Base-by-base conservation (phyloP, 2,797 vertebrate species). In the Pseudotriccus pelzelni region DNA sequence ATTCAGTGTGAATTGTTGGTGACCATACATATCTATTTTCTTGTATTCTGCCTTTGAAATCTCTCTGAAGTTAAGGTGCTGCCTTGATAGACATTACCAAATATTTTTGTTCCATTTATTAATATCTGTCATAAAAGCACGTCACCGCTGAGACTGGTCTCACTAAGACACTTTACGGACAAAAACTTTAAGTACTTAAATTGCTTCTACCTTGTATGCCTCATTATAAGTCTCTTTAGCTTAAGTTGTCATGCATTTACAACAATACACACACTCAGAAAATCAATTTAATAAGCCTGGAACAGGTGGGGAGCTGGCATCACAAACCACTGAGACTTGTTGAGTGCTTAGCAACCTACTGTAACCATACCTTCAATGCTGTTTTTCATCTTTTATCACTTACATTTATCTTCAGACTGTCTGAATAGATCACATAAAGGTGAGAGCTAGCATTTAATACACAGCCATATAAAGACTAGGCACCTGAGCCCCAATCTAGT, bases 21-120 rank as follows among this genome's bases (percentile, higher is more conserved):
- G 70, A 52, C 37, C 59, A 64, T 9, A 69, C 4, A 72, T 28
- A 79, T 52, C 17, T 41, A 20, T 62, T 76, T 73, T 46, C 47
- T 69, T 73, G 7, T 19, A 66, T 49, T 59, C 17, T 53, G 12
- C 46, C 41, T 49, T 69, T 43, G 25, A 59, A 76, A 59, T 20
- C 30, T 68, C 23, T 19, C 56, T 44, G 39, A 69, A 58, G 13
- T 53, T 53, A 89, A 64, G 36, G 10, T 47, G 39, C 43, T 73
- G 52, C 56, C 52, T 68, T 79, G 14, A 52, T 2, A 55, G 62
- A 44, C 23, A 52, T 3, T 17, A 64, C 13, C 13, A 41, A 81
- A 52, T 39, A 67, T 20, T 90, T 87, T 44, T 84, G 19, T 68
- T 86, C 28, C 41, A 53, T 69, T 92, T 62, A 72, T 23, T 27